phyloP scores from a whole-genome alignment of 2,113 vertebrate species.

The Nematolebias whitei region DNA sequence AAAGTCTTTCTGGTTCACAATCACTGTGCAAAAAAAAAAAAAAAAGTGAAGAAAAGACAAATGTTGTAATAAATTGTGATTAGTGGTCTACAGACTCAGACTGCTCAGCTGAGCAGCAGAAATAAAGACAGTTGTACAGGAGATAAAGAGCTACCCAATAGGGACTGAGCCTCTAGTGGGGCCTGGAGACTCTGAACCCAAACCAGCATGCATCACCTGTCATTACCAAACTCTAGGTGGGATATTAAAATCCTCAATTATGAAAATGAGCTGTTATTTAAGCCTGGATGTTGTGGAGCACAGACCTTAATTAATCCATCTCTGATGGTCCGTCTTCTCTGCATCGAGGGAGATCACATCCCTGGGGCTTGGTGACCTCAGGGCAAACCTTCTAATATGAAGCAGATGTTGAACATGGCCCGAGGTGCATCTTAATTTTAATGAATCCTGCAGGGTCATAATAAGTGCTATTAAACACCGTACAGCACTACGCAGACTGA shows the following conservation, averaged over 20 bases:
- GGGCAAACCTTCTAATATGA: conserved; percentile 51
- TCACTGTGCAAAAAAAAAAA: no score
- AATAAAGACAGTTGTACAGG: conserved; percentile 15
- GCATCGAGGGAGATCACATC: conserved; percentile 45
- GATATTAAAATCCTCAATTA: conserved; percentile 65
- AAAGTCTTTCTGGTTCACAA: no score
- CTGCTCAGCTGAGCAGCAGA: conserved; percentile 21
- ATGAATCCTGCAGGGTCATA: conserved; percentile 55
- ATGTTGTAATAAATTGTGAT: conserved; percentile 21
- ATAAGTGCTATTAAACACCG: conserved; percentile 47
- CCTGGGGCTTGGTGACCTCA: conserved; percentile 45
- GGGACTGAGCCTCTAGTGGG: background rate
- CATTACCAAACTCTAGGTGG: conserved; percentile 32
- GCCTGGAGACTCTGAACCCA: conserved; percentile 14
- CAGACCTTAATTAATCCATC: conserved; percentile 65
- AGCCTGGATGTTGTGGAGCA: conserved; percentile 51
- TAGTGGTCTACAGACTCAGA: conserved; percentile 7
- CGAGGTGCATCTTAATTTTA: conserved; percentile 64
- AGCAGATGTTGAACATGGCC: conserved; percentile 66
- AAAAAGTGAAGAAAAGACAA: conserved; percentile 7
- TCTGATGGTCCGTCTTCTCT: conserved; percentile 52
- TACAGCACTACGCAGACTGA: conserved; percentile 7
- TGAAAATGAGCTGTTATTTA: conserved; percentile 61
- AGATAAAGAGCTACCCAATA: conserved; percentile 29
- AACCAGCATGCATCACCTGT: conserved; percentile 46